Evolutionary conservation across 2,888 invertebrate genomes (phyloP).

Genomic region (Crepidodera aurea): DNA sequence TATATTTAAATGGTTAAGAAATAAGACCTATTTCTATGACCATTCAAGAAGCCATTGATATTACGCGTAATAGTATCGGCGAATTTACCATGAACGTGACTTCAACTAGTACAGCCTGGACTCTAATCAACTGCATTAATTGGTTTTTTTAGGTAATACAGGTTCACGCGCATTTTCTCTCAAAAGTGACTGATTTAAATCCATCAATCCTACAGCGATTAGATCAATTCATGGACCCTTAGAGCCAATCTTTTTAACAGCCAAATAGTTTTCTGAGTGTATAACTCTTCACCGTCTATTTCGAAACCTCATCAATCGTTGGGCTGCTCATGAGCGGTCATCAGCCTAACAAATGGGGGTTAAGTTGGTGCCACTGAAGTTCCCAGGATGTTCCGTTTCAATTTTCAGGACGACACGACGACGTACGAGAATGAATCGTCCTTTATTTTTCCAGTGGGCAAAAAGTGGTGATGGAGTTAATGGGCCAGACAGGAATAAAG

Average conservation of each 20-base stretch:
- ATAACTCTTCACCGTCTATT: slow-evolving; percentile 19
- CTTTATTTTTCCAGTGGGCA: slow-evolving; percentile 32
- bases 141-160: no score
- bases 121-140: no score
- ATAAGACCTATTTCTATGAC: no score
- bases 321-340: slow-evolving; percentile 30
- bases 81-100: no score
- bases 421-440: slow-evolving; percentile 29
- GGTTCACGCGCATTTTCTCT: no score
- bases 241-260: slow-evolving; percentile 6
- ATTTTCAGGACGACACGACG: slow-evolving; percentile 28
- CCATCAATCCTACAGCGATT: slow-evolving; percentile 13
- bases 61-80: no score
- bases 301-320: slow-evolving; percentile 31
- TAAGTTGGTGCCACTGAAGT: slow-evolving; percentile 31
- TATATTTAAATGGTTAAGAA: no score
- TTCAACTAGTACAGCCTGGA: no score
- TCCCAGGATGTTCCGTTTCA: slow-evolving; percentile 32
- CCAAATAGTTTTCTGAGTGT: slow-evolving; percentile 27
- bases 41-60: no score
- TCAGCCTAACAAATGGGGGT: slow-evolving; percentile 38
- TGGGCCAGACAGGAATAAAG: slow-evolving; percentile 22
- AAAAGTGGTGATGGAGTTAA: slow-evolving; percentile 32
- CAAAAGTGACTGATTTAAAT: slow-evolving; percentile 10
- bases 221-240: slow-evolving; percentile 8